Evolutionary conservation across 2,888 invertebrate species (phyloP).

Genomic region (Cantharis flavilabris): DNA sequence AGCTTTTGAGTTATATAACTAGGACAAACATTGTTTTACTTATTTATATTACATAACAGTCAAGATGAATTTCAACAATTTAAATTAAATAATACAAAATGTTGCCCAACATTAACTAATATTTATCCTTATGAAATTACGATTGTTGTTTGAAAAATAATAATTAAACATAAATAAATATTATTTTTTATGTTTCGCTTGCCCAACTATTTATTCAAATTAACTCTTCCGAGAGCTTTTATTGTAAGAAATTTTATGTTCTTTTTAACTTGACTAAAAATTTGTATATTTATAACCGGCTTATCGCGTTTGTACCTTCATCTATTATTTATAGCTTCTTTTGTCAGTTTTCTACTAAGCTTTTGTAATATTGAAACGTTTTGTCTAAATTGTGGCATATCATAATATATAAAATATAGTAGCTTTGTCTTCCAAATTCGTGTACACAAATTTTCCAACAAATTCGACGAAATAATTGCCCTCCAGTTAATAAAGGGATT

Average conservation of each 20-base stretch:
- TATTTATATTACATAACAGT: not conserved
- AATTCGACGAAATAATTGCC: not conserved
- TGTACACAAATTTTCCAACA: not conserved
- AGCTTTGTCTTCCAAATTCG: not conserved
- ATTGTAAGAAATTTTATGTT: not conserved
- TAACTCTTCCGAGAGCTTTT: not conserved
- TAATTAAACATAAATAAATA: not conserved
- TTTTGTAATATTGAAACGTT: slow-evolving; percentile 8
- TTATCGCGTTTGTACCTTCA: slow-evolving; percentile 9
- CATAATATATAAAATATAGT: not conserved
- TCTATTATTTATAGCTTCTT: slow-evolving; percentile 13
- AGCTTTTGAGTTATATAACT: slow-evolving; percentile 1
- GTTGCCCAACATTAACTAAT: not conserved
- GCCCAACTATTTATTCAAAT: not conserved
- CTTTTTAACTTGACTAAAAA: not conserved
- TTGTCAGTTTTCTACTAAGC: slow-evolving; percentile 14
- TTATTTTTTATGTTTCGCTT: not conserved
- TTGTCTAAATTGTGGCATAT: not conserved
- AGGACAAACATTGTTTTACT: not conserved
- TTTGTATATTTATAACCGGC: not conserved
- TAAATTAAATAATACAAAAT: not conserved
- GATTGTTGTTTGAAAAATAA: not conserved
- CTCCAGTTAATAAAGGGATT: not conserved
- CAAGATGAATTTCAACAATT: not conserved
- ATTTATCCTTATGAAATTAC: not conserved